Evolutionary conservation across 2,113 vertebrate species (phyloP).

Genomic region (Cyprinodon tularosa): DNA sequence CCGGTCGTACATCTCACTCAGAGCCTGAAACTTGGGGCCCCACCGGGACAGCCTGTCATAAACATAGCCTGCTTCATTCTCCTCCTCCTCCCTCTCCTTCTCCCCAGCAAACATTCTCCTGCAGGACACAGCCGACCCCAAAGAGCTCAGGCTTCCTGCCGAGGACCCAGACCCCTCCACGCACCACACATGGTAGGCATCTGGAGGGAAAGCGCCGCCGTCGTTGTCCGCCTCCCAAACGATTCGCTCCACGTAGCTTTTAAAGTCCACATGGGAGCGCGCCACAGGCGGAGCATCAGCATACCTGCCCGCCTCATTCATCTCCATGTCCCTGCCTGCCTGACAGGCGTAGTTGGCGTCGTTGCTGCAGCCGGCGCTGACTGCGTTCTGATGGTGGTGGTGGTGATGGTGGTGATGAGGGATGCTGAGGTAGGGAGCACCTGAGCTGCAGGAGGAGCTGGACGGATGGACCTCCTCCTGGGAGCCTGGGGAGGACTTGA

Average conservation of each 20-base stretch:
- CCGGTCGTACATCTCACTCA: constrained; percentile 80
- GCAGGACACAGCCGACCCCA: constrained; percentile 70
- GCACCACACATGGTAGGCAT: constrained; percentile 83
- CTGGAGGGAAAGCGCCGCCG: constrained; percentile 74
- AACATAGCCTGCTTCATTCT: constrained; percentile 71
- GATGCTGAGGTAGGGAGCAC: constrained; percentile 68
- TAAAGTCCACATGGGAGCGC: constrained; percentile 79
- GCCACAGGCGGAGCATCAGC: not conserved
- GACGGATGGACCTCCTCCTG: constrained; percentile 80
- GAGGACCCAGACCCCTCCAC: constrained; percentile 81
- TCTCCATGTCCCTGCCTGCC: constrained; percentile 11
- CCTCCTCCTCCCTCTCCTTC: constrained; percentile 26
- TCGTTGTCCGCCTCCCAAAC: constrained; percentile 85
- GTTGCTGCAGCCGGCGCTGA: not conserved
- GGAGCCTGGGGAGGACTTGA: constrained; percentile 76
- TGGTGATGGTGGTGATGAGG: constrained; percentile 51
- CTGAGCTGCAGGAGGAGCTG: constrained; percentile 64
- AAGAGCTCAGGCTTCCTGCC: constrained; percentile 85
- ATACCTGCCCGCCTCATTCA: constrained; percentile 31
- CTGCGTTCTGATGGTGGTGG: constrained; percentile 34
- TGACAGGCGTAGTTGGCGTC: constrained; percentile 12
- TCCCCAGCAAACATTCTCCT: not conserved
- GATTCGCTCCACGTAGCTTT: constrained; percentile 83
- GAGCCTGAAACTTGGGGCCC: constrained; percentile 83
- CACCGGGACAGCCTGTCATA: constrained; percentile 77